Evolutionary conservation across 2,888 invertebrate genomes (phyloP).

Genomic region (Julus scanicus): DNA sequence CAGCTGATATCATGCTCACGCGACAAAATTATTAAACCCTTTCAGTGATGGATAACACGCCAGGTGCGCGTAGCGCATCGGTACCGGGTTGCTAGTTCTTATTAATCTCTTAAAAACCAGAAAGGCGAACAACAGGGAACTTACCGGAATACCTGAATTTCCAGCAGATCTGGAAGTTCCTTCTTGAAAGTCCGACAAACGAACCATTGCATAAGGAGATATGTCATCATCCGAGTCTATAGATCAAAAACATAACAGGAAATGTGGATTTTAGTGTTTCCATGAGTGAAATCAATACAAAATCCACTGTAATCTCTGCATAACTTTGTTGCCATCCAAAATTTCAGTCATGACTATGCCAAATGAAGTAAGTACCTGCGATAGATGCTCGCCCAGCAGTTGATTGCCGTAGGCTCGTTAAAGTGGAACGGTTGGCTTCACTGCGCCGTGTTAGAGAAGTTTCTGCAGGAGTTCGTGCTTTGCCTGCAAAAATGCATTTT

Average conservation of each 20-base stretch:
- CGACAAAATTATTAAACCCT: too few relatives aligned
- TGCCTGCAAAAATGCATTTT: neutral
- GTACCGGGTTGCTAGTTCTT: too few relatives aligned
- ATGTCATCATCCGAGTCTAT: slow-evolving; percentile 56
- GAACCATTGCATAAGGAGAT: slow-evolving; percentile 56
- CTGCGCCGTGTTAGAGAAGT: neutral
- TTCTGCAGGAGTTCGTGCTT: neutral
- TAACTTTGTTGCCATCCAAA: neutral
- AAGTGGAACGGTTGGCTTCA: slow-evolving; percentile 18
- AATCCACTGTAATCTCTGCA: too few relatives aligned
- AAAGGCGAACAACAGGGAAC: neutral
- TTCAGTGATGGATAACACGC: too few relatives aligned
- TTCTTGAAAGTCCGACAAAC: slow-evolving; percentile 54
- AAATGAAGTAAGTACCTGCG: neutral
- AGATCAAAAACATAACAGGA: neutral
- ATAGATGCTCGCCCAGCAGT: neutral
- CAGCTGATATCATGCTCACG: too few relatives aligned
- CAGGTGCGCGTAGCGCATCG: too few relatives aligned
- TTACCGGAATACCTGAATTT: neutral
- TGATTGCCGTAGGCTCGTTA: neutral
- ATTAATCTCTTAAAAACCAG: neutral
- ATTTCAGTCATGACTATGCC: neutral
- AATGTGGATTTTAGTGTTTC: neutral
- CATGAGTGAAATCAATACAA: neutral
- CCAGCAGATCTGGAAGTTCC: slow-evolving; percentile 7